Percentiles rank a stretch among this genome's conserved stretches.
These are phyloP conservation scores for Oryzias celebensis DNA, from an alignment of 2,113 vertebrate species.

Conservation along the genomic window DNA sequence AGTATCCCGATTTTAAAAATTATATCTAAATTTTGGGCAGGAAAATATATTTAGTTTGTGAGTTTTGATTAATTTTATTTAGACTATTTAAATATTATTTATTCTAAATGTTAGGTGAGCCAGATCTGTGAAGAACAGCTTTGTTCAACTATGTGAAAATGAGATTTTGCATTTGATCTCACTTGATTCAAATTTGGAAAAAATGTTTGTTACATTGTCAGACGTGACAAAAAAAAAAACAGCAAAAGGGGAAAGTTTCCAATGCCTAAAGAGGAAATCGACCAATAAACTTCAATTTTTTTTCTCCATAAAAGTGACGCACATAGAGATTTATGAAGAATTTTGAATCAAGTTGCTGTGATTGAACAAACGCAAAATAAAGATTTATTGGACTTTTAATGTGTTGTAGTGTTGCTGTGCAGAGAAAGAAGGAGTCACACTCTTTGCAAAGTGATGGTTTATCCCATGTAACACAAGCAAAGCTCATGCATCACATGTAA, in stretches of 20 bases:
- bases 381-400: slow-evolving; percentile 66
- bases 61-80: slow-evolving; percentile 3
- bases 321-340: slow-evolving; percentile 62
- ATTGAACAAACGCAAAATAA: slow-evolving; percentile 49
- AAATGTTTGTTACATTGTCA: slow-evolving; percentile 3
- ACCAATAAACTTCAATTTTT: slow-evolving; percentile 54
- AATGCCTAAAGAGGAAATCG: slow-evolving; percentile 16
- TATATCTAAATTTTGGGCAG: background rate
- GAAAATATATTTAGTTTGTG: slow-evolving; percentile 1
- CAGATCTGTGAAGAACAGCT: slow-evolving; percentile 8
- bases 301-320: slow-evolving; percentile 25
- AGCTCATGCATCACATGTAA: background rate
- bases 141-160: background rate
- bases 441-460: slow-evolving; percentile 15
- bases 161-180: background rate
- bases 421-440: background rate
- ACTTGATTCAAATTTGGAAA: background rate
- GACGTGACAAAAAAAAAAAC: slow-evolving; percentile 3
- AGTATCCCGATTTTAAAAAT: background rate
- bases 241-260: no score
- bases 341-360: slow-evolving; percentile 60
- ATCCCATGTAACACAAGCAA: slow-evolving; percentile 14
- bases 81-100: slow-evolving; percentile 3
- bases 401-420: background rate
- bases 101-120: slow-evolving; percentile 11